A percentile compares a stretch with the other conserved stretches of the same genome.
Evolutionary conservation across 2,888 invertebrate species (phyloP).

Genomic region (Sinotaia quadrata): DNA sequence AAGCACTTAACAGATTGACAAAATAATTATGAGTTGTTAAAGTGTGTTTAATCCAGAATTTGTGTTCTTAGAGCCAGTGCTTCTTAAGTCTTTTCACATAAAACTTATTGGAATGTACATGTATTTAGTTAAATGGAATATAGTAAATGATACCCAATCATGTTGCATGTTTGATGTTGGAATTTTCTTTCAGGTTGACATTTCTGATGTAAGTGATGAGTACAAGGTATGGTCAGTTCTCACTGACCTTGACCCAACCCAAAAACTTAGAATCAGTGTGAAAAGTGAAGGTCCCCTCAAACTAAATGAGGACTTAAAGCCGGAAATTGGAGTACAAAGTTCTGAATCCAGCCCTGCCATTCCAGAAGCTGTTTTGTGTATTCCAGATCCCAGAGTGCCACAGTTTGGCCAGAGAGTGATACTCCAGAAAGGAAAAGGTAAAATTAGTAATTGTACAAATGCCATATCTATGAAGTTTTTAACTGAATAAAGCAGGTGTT

Average conservation of each 20-base stretch:
- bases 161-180: too few relatives aligned
- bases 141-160: too few relatives aligned
- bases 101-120: too few relatives aligned
- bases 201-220: conserved; percentile 77
- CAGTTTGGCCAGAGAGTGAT: conserved; percentile 56
- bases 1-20: too few relatives aligned
- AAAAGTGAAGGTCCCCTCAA: not conserved
- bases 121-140: too few relatives aligned
- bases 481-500: too few relatives aligned
- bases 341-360: not conserved
- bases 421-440: conserved; percentile 22
- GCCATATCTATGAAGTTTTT: too few relatives aligned
- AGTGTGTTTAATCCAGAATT: too few relatives aligned
- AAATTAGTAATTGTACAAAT: too few relatives aligned
- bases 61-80: too few relatives aligned
- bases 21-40: too few relatives aligned
- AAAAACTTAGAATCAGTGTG: not conserved
- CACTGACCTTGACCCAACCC: conserved; percentile 20
- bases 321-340: not conserved
- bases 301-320: not conserved
- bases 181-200: conserved; percentile 76
- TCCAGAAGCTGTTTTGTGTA: not conserved
- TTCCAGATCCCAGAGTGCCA: conserved; percentile 55
- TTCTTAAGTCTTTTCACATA: too few relatives aligned
- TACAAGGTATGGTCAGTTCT: conserved; percentile 75